phyloP scores from a whole-genome alignment of 2,888 invertebrate species.

The Euzetes globulus region DNA sequence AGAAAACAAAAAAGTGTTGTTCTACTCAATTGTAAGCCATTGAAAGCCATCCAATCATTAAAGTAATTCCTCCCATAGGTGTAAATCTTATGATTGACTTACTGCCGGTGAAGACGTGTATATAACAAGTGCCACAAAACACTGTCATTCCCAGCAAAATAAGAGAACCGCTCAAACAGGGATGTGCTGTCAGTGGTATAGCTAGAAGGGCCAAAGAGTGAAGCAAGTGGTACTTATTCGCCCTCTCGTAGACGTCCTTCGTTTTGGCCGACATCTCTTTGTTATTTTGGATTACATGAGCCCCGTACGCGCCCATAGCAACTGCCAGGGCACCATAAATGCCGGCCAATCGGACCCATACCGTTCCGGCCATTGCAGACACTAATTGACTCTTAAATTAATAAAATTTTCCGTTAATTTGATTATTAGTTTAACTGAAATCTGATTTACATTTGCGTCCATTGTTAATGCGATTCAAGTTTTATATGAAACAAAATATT shows the following conservation, averaged over 20 bases:
- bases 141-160: neutral
- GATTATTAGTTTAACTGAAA: neutral
- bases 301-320: neutral
- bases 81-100: neutral
- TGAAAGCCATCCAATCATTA: conserved; percentile 9
- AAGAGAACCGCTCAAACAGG: neutral
- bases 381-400: neutral
- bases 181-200: conserved; percentile 1
- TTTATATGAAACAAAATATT: too few species aligned
- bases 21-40: conserved; percentile 7
- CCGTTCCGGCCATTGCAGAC: neutral
- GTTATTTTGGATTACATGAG: neutral
- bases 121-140: conserved; percentile 6
- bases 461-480: too few species aligned
- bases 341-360: conserved; percentile 10
- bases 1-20: too few species aligned
- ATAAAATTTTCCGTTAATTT: neutral
- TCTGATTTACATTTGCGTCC: neutral
- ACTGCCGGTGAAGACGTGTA: conserved; percentile 12
- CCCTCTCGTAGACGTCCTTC: neutral
- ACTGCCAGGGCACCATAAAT: neutral
- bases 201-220: neutral
- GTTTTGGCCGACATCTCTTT: neutral
- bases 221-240: neutral
- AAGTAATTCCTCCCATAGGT: neutral